Evolutionary conservation across 2,113 vertebrate genomes (phyloP).

Genomic region (Coracopsis vasa): DNA sequence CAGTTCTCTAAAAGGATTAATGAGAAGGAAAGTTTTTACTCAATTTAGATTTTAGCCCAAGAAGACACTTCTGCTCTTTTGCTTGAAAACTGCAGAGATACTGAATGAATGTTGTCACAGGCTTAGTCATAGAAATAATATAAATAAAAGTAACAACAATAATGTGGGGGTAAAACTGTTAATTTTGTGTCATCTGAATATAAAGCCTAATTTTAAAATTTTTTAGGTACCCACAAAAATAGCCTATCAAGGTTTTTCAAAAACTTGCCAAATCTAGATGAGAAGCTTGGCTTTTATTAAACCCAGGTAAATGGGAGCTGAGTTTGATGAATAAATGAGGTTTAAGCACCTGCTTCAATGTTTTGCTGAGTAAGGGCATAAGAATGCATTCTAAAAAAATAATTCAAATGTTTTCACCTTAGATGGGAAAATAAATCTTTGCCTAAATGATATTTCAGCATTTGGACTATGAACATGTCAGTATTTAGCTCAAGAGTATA

Average conservation of each 20-base stretch:
- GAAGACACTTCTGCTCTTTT: not conserved
- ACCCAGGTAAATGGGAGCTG: not conserved
- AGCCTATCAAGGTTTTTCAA: not conserved
- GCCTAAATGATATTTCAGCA: slow-evolving; percentile 15
- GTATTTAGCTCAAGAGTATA: not conserved
- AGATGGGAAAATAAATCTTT: not conserved
- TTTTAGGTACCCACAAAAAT: not conserved
- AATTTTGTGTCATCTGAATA: not conserved
- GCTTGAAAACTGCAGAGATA: not conserved
- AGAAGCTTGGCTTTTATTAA: not conserved
- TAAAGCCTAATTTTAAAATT: not conserved
- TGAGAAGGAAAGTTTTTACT: not conserved
- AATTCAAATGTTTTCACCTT: not conserved
- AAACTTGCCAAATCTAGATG: not conserved
- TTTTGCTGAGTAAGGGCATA: slow-evolving; percentile 4
- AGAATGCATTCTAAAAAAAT: slow-evolving; percentile 10
- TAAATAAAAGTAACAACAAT: not conserved
- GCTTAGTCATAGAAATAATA: not conserved
- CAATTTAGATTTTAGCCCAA: not conserved
- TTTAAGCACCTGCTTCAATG: slow-evolving; percentile 11
- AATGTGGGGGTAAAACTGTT: not conserved
- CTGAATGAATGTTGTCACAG: not conserved
- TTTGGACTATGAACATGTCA: not conserved
- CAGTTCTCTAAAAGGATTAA: not conserved
- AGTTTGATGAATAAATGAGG: not conserved